Evolutionary conservation across 2,888 invertebrate species (phyloP).

Genomic region (Cheilosia vernalis): DNA sequence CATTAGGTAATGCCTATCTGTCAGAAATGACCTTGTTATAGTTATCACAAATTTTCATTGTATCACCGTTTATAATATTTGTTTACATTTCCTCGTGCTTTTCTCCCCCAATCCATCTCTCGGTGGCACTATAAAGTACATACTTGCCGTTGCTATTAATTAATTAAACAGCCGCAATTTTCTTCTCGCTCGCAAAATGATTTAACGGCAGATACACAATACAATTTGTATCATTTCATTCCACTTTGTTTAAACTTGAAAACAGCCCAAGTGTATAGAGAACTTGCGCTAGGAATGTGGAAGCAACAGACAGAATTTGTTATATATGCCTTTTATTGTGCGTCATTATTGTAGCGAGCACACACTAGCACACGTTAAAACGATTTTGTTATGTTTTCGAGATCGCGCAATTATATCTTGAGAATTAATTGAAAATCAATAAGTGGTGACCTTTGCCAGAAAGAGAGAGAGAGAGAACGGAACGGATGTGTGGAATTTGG

Average conservation of each 20-base stretch:
- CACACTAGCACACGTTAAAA: constrained; percentile 28
- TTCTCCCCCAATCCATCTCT: not conserved
- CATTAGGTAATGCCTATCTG: constrained; percentile 46
- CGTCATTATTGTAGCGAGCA: constrained; percentile 43
- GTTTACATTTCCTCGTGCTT: constrained; percentile 49
- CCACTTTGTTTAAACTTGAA: constrained; percentile 66
- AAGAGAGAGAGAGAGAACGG: not conserved
- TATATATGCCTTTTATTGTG: constrained; percentile 34
- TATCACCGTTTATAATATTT: constrained; percentile 60
- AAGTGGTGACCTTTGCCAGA: constrained; percentile 46
- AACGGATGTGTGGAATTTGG: constrained; percentile 44
- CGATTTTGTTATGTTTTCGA: constrained; percentile 24
- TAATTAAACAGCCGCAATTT: constrained; percentile 67
- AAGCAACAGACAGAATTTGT: constrained; percentile 51
- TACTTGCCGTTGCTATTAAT: constrained; percentile 53
- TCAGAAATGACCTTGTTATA: constrained; percentile 55
- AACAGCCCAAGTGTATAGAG: constrained; percentile 16
- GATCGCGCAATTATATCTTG: constrained; percentile 25
- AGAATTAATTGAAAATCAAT: constrained; percentile 60
- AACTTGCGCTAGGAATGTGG: constrained; percentile 62
- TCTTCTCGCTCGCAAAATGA: constrained; percentile 63
- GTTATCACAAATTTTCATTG: constrained; percentile 66
- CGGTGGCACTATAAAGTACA: constrained; percentile 34
- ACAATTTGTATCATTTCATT: constrained; percentile 69
- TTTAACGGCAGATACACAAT: constrained; percentile 63